Conservation (phyloP, 2,888 invertebrate genomes). For the Hipparchia semele region DNA sequence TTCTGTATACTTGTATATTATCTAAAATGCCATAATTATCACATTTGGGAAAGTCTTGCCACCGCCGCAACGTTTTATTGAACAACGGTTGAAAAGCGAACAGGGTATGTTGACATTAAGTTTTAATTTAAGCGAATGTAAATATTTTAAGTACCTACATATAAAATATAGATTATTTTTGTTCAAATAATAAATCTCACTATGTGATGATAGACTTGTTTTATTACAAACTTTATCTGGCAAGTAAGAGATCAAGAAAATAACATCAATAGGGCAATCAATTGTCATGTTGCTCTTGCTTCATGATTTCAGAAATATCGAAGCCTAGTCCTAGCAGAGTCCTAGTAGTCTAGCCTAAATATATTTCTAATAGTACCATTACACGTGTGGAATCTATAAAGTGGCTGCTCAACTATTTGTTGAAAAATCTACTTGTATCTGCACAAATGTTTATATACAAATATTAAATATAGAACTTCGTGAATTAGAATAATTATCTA, state of each 20-base stretch:
- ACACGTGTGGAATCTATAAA: too few species aligned
- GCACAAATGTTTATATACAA: too few species aligned
- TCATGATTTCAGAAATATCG: too few species aligned
- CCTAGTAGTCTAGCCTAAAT: too few species aligned
- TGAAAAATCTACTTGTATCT: too few species aligned
- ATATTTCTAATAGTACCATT: too few species aligned
- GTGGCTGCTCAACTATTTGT: too few species aligned
- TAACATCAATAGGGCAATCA: too few species aligned
- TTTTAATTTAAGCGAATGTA: constrained; percentile 76
- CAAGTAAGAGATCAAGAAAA: neutral
- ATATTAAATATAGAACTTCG: too few species aligned
- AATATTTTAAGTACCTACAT: constrained; percentile 71
- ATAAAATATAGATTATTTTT: constrained; percentile 73
- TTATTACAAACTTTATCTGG: constrained; percentile 44
- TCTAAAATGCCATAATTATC: constrained; percentile 23
- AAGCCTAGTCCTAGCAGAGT: too few species aligned
- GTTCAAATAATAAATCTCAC: constrained; percentile 81
- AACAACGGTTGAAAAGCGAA: constrained; percentile 82
- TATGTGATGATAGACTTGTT: constrained; percentile 65
- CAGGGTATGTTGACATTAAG: constrained; percentile 79
- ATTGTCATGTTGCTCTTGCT: too few species aligned
- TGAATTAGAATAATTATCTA: too few species aligned
- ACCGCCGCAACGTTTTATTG: constrained; percentile 53
- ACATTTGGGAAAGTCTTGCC: constrained; percentile 57
- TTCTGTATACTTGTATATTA: constrained; percentile 15